phyloP scores from a whole-genome alignment of 2,113 vertebrate genomes.

The Actinemys pallida region DNA sequence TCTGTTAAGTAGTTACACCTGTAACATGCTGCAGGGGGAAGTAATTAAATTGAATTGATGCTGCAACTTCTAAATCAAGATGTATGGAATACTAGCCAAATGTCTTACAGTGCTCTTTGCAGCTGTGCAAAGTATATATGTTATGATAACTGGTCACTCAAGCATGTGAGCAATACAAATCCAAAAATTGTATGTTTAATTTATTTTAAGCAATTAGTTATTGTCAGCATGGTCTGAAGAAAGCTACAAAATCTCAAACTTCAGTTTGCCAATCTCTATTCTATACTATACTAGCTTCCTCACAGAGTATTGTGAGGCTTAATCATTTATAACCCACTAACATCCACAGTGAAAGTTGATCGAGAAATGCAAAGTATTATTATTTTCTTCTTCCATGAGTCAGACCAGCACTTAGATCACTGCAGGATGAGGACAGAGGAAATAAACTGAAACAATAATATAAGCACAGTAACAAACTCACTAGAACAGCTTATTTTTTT shows the following conservation, averaged over 20 bases:
- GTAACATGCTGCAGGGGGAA: neutral
- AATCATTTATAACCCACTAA: neutral
- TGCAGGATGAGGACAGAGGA: neutral
- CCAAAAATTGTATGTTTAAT: neutral
- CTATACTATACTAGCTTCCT: neutral
- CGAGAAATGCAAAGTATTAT: neutral
- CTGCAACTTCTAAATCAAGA: neutral
- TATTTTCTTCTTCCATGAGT: neutral
- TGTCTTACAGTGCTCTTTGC: no score
- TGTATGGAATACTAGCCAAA: neutral
- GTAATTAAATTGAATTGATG: neutral
- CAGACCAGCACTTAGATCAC: neutral
- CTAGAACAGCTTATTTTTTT: neutral
- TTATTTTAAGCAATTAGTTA: neutral
- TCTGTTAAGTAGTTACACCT: neutral
- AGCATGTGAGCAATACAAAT: neutral
- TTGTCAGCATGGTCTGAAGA: neutral
- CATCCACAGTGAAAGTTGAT: neutral
- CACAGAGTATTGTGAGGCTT: neutral
- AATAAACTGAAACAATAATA: neutral
- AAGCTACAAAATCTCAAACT: neutral
- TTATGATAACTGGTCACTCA: neutral
- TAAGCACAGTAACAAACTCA: neutral
- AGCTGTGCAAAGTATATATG: neutral
- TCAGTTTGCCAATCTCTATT: neutral